Evolutionary conservation across 2,797 vertebrate species (phyloP).

Genomic region (Pangasius macronema): DNA sequence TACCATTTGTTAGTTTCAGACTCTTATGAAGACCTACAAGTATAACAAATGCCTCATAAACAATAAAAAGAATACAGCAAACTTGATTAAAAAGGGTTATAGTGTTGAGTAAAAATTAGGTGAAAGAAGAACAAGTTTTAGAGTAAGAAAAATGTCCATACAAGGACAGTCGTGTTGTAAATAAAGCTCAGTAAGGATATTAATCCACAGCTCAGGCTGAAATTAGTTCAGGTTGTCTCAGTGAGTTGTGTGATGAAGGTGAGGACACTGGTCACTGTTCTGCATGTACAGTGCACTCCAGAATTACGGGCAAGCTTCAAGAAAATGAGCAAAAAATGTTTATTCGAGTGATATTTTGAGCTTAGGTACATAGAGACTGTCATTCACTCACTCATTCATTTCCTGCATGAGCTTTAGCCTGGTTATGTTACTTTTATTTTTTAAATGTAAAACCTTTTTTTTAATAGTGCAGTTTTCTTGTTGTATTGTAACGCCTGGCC

Average conservation of each 20-base stretch:
- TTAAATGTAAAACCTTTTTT: neutral
- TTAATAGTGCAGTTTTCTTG: neutral
- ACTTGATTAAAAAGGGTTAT: neutral
- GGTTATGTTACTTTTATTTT: neutral
- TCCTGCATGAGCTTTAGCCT: neutral
- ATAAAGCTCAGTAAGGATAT: neutral
- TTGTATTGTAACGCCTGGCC: neutral
- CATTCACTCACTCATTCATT: neutral
- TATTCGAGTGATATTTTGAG: neutral
- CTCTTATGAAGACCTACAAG: neutral
- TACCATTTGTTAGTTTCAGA: neutral
- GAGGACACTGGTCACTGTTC: neutral
- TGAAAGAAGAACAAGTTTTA: neutral
- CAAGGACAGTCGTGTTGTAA: neutral
- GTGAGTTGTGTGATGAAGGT: neutral
- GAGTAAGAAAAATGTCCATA: neutral
- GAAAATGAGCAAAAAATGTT: neutral
- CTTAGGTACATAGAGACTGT: neutral
- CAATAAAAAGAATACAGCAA: neutral
- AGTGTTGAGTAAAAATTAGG: neutral
- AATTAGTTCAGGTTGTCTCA: neutral
- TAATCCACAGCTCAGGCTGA: neutral
- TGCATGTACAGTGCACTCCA: neutral
- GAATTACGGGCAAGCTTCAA: neutral
- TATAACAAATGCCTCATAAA: neutral